Evolutionary conservation across 2,888 invertebrate genomes (phyloP).

Genomic region (Acheta domesticus): DNA sequence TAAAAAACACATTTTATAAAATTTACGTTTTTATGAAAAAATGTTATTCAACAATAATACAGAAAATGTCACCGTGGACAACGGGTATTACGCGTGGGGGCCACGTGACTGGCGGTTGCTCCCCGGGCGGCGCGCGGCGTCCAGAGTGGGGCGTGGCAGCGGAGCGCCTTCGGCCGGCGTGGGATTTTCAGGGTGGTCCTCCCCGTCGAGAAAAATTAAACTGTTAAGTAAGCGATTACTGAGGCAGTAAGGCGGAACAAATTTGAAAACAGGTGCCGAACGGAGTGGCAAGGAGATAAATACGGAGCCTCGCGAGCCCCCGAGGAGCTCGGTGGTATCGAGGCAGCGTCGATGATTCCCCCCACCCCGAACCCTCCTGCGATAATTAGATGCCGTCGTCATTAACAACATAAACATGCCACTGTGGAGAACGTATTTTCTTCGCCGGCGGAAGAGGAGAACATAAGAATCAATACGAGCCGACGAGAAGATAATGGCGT

Average conservation of each 20-base stretch:
- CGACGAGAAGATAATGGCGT: too few relatives aligned
- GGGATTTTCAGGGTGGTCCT: conserved; percentile 18
- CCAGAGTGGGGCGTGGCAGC: background rate
- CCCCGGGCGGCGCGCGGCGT: too few relatives aligned
- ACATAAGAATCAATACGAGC: too few relatives aligned
- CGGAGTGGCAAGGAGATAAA: conserved; percentile 10
- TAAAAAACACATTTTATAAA: too few relatives aligned
- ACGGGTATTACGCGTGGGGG: too few relatives aligned
- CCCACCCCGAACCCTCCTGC: background rate
- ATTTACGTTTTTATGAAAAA: too few relatives aligned
- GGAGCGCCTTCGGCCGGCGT: background rate
- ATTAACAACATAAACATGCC: conserved; percentile 8
- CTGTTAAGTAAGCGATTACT: conserved; percentile 7
- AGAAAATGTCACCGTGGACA: too few relatives aligned
- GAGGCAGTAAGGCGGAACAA: conserved; percentile 8
- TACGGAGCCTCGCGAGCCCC: background rate
- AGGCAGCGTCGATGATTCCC: too few relatives aligned
- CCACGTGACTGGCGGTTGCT: too few relatives aligned
- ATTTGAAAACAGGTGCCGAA: conserved; percentile 18
- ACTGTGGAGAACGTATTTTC: background rate
- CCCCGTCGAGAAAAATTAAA: background rate
- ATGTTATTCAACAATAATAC: too few relatives aligned
- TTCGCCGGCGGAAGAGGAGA: background rate
- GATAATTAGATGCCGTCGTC: conserved; percentile 3
- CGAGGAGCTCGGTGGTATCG: background rate